These are phyloP conservation scores for Eclectus roratus DNA, from an alignment of 2,113 vertebrate genomes.

Conservation along the genomic window DNA sequence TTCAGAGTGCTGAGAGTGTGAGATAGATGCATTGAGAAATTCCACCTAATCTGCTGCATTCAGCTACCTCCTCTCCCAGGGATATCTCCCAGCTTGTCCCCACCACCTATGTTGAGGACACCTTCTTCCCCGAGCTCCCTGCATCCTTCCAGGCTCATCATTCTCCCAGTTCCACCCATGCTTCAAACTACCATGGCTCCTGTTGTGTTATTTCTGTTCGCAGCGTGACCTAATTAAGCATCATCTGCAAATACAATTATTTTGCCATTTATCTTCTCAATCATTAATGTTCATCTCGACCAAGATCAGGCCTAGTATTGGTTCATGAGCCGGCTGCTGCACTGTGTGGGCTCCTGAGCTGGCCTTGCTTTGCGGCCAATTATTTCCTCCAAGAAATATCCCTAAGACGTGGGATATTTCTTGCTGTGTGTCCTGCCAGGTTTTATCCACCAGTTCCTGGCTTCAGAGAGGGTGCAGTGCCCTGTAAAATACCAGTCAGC, in stretches of 20 bases:
- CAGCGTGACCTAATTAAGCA: not conserved
- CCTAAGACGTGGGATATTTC: not conserved
- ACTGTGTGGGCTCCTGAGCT: rapidly evolving
- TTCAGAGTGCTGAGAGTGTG: rapidly evolving
- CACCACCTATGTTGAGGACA: not conserved
- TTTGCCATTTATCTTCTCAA: not conserved
- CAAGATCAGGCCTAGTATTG: not conserved
- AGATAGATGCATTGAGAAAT: not conserved
- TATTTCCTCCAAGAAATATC: not conserved
- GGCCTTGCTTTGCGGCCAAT: not conserved
- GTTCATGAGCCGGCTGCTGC: not conserved
- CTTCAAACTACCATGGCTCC: not conserved
- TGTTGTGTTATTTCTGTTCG: not conserved
- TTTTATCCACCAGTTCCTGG: slow-evolving; percentile 7
- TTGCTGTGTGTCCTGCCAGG: not conserved
- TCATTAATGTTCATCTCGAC: not conserved
- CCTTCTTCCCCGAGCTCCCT: not conserved
- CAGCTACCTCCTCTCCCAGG: not conserved
- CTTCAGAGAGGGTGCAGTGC: not conserved
- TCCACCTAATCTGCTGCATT: not conserved
- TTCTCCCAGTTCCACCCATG: not conserved
- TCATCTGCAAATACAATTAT: slow-evolving; percentile 21
- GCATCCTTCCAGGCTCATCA: not conserved
- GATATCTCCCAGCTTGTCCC: not conserved
- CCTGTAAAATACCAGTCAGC: not conserved